phyloP scores from a whole-genome alignment of 1,140 invertebrate species.

The Coptotermes formosanus region DNA sequence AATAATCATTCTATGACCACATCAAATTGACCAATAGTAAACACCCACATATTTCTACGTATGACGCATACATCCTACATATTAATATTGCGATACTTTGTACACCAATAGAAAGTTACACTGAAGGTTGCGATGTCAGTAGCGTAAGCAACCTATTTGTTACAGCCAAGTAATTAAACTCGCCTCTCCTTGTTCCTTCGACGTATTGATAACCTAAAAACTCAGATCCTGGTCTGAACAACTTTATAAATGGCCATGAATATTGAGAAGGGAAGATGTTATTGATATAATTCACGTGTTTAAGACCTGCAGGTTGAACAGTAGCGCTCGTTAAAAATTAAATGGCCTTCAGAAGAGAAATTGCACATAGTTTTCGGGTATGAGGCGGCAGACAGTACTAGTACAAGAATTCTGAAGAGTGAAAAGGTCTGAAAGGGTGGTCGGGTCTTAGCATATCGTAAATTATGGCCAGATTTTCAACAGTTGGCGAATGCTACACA shows the following conservation, averaged over 20 bases:
- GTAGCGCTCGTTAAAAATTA: too few relatives aligned
- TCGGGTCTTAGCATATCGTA: too few relatives aligned
- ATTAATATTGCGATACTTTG: not conserved
- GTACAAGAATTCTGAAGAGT: too few relatives aligned
- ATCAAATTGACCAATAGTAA: not conserved
- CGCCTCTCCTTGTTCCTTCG: not conserved
- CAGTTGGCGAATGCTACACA: too few relatives aligned
- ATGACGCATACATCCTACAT: not conserved
- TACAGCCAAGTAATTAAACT: not conserved
- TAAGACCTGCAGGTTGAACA: too few relatives aligned
- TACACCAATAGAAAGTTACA: not conserved
- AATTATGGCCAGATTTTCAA: too few relatives aligned
- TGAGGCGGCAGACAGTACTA: too few relatives aligned
- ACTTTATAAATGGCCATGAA: not conserved
- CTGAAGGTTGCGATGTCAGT: not conserved
- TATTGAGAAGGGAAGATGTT: too few relatives aligned
- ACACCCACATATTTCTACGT: constrained; percentile 3
- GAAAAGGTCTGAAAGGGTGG: too few relatives aligned
- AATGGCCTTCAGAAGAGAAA: too few relatives aligned
- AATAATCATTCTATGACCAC: not conserved
- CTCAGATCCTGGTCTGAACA: not conserved
- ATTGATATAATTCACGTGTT: too few relatives aligned
- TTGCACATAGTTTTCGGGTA: too few relatives aligned
- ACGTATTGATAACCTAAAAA: not conserved
- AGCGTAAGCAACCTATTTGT: not conserved